Evolutionary conservation across 2,888 invertebrate species (phyloP).

Genomic region (Masnerella sp.): DNA sequence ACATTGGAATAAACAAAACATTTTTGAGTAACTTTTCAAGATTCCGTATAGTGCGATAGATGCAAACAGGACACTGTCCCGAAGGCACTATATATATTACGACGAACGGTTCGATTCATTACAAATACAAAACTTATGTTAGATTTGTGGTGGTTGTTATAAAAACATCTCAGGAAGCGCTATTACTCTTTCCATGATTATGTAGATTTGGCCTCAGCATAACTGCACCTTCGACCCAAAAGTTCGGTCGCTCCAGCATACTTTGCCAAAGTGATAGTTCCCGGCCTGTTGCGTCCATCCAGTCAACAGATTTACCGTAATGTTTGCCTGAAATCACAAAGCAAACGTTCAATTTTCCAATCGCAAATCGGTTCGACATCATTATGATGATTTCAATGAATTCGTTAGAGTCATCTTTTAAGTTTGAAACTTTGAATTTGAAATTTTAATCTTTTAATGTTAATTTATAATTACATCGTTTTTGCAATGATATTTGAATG

Average conservation of each 20-base stretch:
- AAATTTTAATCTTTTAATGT: too few species aligned
- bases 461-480: too few species aligned
- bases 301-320: constrained; percentile 90
- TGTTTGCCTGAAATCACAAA: constrained; percentile 83
- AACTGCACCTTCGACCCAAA: constrained; percentile 98
- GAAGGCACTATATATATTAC: constrained; percentile 48
- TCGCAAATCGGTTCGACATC: too few species aligned
- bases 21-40: too few species aligned
- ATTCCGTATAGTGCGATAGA: constrained; percentile 38
- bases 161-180: constrained; percentile 60
- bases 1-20: too few species aligned
- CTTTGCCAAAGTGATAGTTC: constrained; percentile 95
- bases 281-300: constrained; percentile 97
- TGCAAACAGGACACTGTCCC: constrained; percentile 26
- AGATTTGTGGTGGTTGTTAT: constrained; percentile 11
- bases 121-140: constrained; percentile 9
- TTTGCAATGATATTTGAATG: too few species aligned
- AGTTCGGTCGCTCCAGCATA: constrained; percentile 95
- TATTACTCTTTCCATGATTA: constrained; percentile 76
- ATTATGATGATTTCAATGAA: neutral
- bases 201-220: constrained; percentile 89
- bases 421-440: too few species aligned
- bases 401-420: neutral
- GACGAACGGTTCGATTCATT: constrained; percentile 27
- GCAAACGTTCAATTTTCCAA: constrained; percentile 11